Conservation (phyloP, 2,888 invertebrate species). For the Philaethria dido region DNA sequence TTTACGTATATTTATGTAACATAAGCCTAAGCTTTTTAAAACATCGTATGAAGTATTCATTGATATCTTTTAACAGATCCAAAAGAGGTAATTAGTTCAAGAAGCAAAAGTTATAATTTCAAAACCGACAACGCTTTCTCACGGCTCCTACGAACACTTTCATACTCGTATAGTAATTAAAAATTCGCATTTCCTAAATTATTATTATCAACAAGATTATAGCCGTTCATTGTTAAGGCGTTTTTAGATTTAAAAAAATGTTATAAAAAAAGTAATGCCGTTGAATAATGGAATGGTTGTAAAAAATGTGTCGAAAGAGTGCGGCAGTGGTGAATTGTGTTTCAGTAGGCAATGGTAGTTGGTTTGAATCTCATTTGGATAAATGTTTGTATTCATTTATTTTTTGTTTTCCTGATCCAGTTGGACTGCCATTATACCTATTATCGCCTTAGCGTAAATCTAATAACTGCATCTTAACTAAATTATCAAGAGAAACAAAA, state of each 20-base stretch:
- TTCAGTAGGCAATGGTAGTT: too few species aligned
- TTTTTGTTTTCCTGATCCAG: too few species aligned
- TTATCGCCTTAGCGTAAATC: too few species aligned
- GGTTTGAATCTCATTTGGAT: too few species aligned
- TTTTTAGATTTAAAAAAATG: neutral
- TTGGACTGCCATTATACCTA: too few species aligned
- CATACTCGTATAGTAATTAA: constrained; percentile 33
- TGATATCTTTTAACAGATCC: constrained; percentile 36
- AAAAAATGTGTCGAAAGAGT: neutral
- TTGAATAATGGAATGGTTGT: neutral
- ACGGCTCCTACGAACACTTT: constrained; percentile 27
- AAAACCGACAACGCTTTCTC: constrained; percentile 31
- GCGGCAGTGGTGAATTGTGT: neutral
- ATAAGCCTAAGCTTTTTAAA: constrained; percentile 35
- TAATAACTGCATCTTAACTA: too few species aligned
- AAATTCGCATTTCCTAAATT: constrained; percentile 29
- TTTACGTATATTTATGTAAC: constrained; percentile 54
- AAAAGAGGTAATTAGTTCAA: constrained; percentile 34
- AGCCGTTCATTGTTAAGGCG: constrained; percentile 7
- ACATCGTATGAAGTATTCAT: constrained; percentile 27
- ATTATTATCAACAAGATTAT: constrained; percentile 4
- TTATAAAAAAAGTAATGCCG: neutral
- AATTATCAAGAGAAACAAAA: too few species aligned
- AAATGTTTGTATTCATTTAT: too few species aligned
- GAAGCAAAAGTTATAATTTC: constrained; percentile 27